Base-by-base conservation (phyloP, 2,113 vertebrate genomes). In the Anoura caudifer region DNA sequence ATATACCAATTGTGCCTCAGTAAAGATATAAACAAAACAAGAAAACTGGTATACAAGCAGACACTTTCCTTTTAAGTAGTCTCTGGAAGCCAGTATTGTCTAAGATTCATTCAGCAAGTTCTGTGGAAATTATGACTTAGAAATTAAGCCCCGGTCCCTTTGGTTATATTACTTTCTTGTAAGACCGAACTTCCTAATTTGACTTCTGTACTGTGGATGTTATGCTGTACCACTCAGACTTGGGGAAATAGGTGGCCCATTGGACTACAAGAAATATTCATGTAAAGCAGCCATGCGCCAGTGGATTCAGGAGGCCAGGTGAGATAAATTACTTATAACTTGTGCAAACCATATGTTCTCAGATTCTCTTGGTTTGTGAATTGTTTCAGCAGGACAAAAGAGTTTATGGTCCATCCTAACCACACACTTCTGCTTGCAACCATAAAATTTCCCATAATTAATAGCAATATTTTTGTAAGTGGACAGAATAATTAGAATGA, bases 41-140 rank as follows among this genome's bases (percentile, higher is more conserved):
- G 75, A 77, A 77, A 87, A 61, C 43, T 65, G 20, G 9, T 89
- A 36, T 72, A 69, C n/a, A 83, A 77, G 33, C 24, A 94, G 65
- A 82, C 61, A 9, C 38, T 61, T 94, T 97, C 22, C 45, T 72
- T 69, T 75, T 87, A 50, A 93, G 16, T 93, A 87, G 52, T 76
- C 61, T 76, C n/a, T 75, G 41, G 84, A 38, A 83, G 31, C 59
- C 72, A 85, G 14, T 79, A 28, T 69, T 63, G 50, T 43, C 31
- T 77, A 88, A 72, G 31, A 77, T 67, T 94, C 54, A 88, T 67
- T 94, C 47, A 94, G 22, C 16, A 70, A 90, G 82, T 79, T 87
- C 36, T 41, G 14, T 41, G 54, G 65, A 65, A 61, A 45, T 77
- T 54, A 47, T 24, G 41, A 50, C 26, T 91, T 45, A 77, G 80